Conservation (phyloP, 2,888 invertebrate genomes). For the Lithosia quadra region DNA sequence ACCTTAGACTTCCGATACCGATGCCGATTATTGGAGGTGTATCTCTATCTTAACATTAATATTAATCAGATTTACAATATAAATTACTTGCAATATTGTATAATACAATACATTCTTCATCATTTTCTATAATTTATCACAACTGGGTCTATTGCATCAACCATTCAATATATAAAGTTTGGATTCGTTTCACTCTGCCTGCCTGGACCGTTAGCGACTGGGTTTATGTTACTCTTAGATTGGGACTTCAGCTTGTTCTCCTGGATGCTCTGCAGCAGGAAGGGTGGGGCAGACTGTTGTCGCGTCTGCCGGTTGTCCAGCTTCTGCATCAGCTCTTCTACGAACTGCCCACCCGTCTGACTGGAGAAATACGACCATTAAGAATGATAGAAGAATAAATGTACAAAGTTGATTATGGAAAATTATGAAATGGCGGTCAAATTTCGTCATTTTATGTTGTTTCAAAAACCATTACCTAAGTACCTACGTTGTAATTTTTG, state of each 20-base stretch:
- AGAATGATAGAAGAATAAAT: conserved; percentile 9
- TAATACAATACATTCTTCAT: not conserved
- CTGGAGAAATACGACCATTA: conserved; percentile 69
- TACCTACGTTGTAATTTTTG: no score
- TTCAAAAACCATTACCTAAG: no score
- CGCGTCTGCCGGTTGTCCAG: conserved; percentile 71
- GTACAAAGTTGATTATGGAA: not conserved
- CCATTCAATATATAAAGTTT: conserved; percentile 75
- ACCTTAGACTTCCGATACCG: not conserved
- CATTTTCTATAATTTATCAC: conserved; percentile 1
- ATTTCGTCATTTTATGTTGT: no score
- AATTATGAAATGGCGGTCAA: no score
- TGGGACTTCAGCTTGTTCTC: conserved; percentile 73
- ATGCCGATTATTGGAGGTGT: not conserved
- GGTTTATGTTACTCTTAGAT: conserved; percentile 63
- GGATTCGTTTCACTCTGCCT: conserved; percentile 78
- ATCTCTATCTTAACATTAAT: not conserved
- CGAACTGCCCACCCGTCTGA: conserved; percentile 83
- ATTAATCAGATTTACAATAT: conserved; percentile 7
- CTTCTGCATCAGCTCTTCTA: conserved; percentile 77
- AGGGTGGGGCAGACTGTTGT: conserved; percentile 68
- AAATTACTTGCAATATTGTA: conserved; percentile 3
- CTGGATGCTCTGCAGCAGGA: conserved; percentile 79
- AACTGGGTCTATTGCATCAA: not conserved
- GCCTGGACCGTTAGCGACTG: conserved; percentile 63